These are phyloP conservation scores for Halocaridina rubra DNA, from an alignment of 2,888 invertebrate species.

Conservation along the genomic window DNA sequence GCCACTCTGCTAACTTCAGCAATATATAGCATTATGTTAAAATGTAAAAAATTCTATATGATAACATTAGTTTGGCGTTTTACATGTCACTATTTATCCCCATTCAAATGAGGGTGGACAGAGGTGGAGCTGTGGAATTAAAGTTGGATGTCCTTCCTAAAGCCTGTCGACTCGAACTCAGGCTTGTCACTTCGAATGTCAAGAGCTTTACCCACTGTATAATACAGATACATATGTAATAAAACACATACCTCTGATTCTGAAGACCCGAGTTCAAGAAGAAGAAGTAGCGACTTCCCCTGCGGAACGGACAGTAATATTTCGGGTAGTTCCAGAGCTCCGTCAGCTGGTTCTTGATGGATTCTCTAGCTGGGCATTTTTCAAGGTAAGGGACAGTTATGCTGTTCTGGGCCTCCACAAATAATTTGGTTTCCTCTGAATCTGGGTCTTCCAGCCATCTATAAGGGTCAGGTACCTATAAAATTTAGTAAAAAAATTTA, in stretches of 20 bases:
- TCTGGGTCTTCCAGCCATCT: slow-evolving; percentile 98
- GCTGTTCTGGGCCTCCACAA: slow-evolving; percentile 90
- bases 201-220: no score
- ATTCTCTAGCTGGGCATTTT: slow-evolving; percentile 78
- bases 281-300: slow-evolving; percentile 90
- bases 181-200: no score
- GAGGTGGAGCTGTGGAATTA: no score
- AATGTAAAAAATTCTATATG: no score
- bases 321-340: slow-evolving; percentile 97
- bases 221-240: no score
- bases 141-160: no score
- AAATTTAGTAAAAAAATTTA: not conserved
- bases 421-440: slow-evolving; percentile 87
- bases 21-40: no score
- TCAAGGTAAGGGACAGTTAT: slow-evolving; percentile 88
- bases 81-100: no score
- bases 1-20: no score
- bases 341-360: slow-evolving; percentile 83
- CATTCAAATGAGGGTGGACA: no score
- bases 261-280: slow-evolving; percentile 94
- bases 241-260: slow-evolving; percentile 87
- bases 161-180: no score
- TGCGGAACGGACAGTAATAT: slow-evolving; percentile 85
- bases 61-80: no score
- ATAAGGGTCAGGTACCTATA: slow-evolving; percentile 87